These are phyloP conservation scores for Barbus barbus DNA, from an alignment of 2,113 vertebrate species.

Conservation along the genomic window DNA sequence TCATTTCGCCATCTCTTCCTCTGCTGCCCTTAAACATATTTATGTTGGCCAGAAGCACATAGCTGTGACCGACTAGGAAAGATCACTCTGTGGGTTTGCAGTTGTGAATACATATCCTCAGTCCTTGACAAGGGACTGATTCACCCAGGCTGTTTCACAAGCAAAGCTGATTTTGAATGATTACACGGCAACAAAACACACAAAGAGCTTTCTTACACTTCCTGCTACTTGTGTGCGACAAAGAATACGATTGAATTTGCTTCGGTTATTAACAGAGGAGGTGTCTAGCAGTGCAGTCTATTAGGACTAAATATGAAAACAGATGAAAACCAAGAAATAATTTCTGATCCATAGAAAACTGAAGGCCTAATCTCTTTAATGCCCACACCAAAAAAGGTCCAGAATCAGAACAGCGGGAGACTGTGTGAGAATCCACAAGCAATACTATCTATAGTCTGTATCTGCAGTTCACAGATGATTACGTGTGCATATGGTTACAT, in stretches of 20 bases:
- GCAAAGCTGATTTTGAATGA: constrained; percentile 59
- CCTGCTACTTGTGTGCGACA: not conserved
- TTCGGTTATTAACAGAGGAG: not conserved
- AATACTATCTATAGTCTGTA: not conserved
- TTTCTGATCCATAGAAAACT: constrained; percentile 5
- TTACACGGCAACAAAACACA: constrained; percentile 50
- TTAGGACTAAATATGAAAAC: not conserved
- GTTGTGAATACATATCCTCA: constrained; percentile 43
- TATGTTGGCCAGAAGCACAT: constrained; percentile 42
- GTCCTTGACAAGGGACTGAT: constrained; percentile 24
- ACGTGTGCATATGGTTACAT: too few relatives aligned
- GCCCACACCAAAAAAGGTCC: not conserved
- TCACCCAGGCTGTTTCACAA: constrained; percentile 59
- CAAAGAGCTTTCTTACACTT: constrained; percentile 12
- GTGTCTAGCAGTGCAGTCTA: not conserved
- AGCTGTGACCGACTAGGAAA: constrained; percentile 30
- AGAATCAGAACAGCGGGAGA: not conserved
- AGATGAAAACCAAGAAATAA: not conserved
- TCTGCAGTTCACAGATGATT: not conserved
- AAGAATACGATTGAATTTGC: not conserved
- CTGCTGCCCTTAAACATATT: constrained; percentile 46
- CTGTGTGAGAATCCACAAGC: not conserved
- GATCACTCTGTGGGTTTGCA: constrained; percentile 46
- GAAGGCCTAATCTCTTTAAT: not conserved
- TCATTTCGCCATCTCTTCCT: constrained; percentile 50